These are phyloP conservation scores for Antheraea yamamai DNA, from an alignment of 2,888 invertebrate species.

Conservation along the genomic window DNA sequence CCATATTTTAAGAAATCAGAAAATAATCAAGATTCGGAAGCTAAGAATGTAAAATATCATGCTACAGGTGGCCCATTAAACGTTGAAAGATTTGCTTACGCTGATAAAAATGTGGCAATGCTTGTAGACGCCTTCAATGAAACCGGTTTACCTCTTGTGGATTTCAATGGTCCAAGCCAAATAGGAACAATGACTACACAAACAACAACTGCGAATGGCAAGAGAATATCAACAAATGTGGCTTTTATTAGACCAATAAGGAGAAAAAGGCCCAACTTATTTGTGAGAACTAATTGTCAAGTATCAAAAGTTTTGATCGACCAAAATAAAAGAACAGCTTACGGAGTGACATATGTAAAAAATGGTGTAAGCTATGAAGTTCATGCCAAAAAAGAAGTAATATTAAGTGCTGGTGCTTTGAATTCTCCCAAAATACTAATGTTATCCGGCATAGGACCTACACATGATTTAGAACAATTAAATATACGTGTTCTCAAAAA, in stretches of 20 bases:
- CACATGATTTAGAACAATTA: constrained; percentile 63
- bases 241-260: constrained; percentile 85
- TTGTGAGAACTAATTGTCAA: constrained; percentile 71
- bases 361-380: constrained; percentile 44
- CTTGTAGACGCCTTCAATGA: constrained; percentile 83
- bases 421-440: constrained; percentile 84
- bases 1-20: constrained; percentile 87
- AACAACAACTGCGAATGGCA: constrained; percentile 81
- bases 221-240: constrained; percentile 82
- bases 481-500: constrained; percentile 81
- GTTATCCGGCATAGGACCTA: constrained; percentile 85
- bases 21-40: constrained; percentile 78
- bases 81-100: constrained; percentile 83
- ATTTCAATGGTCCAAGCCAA: constrained; percentile 80
- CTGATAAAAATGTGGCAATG: constrained; percentile 79
- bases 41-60: constrained; percentile 77
- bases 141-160: constrained; percentile 79
- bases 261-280: constrained; percentile 70
- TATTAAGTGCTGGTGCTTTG: constrained; percentile 81
- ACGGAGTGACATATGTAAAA: constrained; percentile 54
- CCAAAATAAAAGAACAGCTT: constrained; percentile 44
- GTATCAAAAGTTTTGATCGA: constrained; percentile 82
- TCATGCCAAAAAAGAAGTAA: constrained; percentile 80
- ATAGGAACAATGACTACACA: constrained; percentile 84
- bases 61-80: constrained; percentile 81